These are phyloP conservation scores for Tetropium fuscum DNA, from an alignment of 2,888 invertebrate genomes.

Conservation along the genomic window DNA sequence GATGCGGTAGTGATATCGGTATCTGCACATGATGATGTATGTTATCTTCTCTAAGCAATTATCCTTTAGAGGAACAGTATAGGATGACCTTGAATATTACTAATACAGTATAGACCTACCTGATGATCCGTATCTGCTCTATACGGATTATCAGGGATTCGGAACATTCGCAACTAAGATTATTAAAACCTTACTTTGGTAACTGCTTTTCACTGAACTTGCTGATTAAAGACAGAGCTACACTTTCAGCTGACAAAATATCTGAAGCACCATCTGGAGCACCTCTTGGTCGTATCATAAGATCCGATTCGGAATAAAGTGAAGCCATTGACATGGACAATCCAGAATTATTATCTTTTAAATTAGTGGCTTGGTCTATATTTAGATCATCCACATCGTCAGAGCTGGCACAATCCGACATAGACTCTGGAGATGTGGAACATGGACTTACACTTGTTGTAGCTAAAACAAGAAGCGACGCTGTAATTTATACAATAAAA, in stretches of 20 bases:
- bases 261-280: slow-evolving; percentile 67
- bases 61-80: no score
- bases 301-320: slow-evolving; percentile 71
- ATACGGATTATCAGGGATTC: neutral
- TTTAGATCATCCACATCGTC: slow-evolving; percentile 69
- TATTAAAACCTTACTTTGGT: slow-evolving; percentile 66
- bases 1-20: no score
- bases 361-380: slow-evolving; percentile 66
- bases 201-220: slow-evolving; percentile 82
- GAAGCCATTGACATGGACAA: slow-evolving; percentile 75
- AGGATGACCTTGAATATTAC: no score
- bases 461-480: slow-evolving; percentile 48
- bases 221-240: slow-evolving; percentile 81
- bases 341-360: slow-evolving; percentile 65
- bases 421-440: slow-evolving; percentile 66
- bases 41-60: no score
- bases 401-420: slow-evolving; percentile 67
- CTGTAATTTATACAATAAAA: neutral
- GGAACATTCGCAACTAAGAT: neutral
- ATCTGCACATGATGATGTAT: no score
- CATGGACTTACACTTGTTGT: slow-evolving; percentile 70
- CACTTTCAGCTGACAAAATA: slow-evolving; percentile 79
- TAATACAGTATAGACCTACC: no score
- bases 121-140: no score
- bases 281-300: slow-evolving; percentile 63